These are phyloP conservation scores for Disparrhopalites patrizii DNA, from an alignment of 2,888 invertebrate species.

Conservation along the genomic window DNA sequence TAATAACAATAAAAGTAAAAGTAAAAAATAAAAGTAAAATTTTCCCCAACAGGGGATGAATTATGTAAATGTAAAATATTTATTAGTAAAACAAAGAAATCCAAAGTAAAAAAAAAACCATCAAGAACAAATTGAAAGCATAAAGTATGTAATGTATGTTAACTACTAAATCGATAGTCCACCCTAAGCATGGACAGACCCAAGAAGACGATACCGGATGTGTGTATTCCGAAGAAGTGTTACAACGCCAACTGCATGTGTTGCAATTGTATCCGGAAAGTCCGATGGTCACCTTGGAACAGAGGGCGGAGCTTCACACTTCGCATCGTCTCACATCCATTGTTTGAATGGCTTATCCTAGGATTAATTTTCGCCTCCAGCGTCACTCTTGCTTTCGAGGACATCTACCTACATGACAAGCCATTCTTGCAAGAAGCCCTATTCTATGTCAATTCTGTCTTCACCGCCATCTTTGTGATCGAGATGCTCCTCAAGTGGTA, in stretches of 20 bases:
- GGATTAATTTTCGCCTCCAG: conserved; percentile 90
- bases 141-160: neutral
- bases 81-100: too few species aligned
- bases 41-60: too few species aligned
- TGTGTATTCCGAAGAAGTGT: conserved; percentile 39
- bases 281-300: conserved; percentile 2
- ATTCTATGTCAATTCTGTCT: conserved; percentile 71
- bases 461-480: conserved; percentile 82
- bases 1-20: too few species aligned
- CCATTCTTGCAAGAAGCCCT: neutral
- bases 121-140: neutral
- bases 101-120: too few species aligned
- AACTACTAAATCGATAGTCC: neutral
- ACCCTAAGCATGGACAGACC: neutral
- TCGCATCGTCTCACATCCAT: conserved; percentile 60
- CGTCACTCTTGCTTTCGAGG: conserved; percentile 91
- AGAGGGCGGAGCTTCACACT: neutral
- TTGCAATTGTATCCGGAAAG: conserved; percentile 17
- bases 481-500: conserved; percentile 95
- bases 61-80: too few species aligned
- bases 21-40: too few species aligned
- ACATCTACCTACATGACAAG: conserved; percentile 85
- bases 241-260: conserved; percentile 39
- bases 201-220: neutral
- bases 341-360: conserved; percentile 88